A percentile compares a stretch with the other conserved stretches of the same genome.
phyloP scores from a whole-genome alignment of 2,888 invertebrate genomes.

The Nomada ruficornis region DNA sequence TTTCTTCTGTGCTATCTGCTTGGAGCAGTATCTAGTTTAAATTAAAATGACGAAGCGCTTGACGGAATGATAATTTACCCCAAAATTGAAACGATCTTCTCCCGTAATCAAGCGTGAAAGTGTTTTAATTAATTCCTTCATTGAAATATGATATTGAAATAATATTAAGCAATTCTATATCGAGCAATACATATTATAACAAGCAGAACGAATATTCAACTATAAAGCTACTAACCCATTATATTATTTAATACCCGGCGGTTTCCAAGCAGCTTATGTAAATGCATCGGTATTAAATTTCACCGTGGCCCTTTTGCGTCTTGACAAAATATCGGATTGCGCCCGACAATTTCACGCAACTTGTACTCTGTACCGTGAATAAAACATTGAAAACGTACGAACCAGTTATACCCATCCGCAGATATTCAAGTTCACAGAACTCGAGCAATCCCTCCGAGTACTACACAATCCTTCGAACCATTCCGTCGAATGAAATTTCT shows the following conservation, averaged over 20 bases:
- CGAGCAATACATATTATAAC: too few relatives aligned
- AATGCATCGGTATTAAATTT: constrained; percentile 3
- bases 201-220: background rate
- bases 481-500: constrained; percentile 11
- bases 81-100: too few relatives aligned
- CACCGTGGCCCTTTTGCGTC: background rate
- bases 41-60: too few relatives aligned
- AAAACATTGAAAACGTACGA: constrained; percentile 12
- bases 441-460: constrained; percentile 2
- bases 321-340: constrained; percentile 9
- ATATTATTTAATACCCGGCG: background rate
- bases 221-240: background rate
- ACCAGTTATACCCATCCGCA: background rate
- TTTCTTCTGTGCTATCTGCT: too few relatives aligned
- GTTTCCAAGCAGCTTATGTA: constrained; percentile 9
- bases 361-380: background rate
- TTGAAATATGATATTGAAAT: too few relatives aligned
- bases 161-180: too few relatives aligned
- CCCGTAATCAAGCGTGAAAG: too few relatives aligned
- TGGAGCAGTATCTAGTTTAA: too few relatives aligned
- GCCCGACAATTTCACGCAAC: background rate
- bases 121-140: too few relatives aligned
- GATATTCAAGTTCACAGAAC: background rate
- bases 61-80: too few relatives aligned
- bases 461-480: background rate